Percentiles rank a stretch among this genome's conserved stretches.
Conservation (phyloP, 2,888 invertebrate species). For the Himalopsyche japonica region DNA sequence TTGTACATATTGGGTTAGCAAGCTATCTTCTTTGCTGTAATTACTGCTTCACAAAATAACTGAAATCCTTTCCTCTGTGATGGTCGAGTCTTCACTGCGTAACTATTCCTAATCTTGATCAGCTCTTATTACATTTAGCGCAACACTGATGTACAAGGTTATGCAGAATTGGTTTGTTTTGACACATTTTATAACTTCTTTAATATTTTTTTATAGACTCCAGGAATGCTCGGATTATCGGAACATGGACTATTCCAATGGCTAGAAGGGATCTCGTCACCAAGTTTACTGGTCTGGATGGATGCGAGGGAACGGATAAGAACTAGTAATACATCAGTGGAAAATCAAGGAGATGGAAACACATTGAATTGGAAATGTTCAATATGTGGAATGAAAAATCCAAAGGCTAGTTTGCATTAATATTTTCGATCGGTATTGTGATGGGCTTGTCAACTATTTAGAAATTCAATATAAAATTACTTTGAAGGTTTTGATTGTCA, state of each 20-base stretch:
- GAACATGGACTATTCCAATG: slow-evolving; percentile 71
- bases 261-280: slow-evolving; percentile 63
- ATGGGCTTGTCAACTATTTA: too few relatives aligned
- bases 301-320: slow-evolving; percentile 44
- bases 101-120: too few relatives aligned
- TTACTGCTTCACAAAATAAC: too few relatives aligned
- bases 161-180: too few relatives aligned
- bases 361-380: slow-evolving; percentile 60
- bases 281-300: slow-evolving; percentile 51
- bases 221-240: slow-evolving; percentile 70
- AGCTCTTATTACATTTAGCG: too few relatives aligned
- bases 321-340: not conserved
- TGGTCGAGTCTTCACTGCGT: too few relatives aligned
- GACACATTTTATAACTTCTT: not conserved
- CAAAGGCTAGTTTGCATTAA: slow-evolving; percentile 47
- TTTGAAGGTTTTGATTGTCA: too few relatives aligned
- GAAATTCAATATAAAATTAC: too few relatives aligned
- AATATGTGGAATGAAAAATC: slow-evolving; percentile 52
- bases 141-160: too few relatives aligned
- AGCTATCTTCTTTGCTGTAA: too few relatives aligned
- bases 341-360: not conserved
- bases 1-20: too few relatives aligned
- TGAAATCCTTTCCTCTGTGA: too few relatives aligned
- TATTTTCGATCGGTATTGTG: not conserved
- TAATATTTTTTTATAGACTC: slow-evolving; percentile 57